phyloP scores from a whole-genome alignment of 2,888 invertebrate genomes.

The Eilema sororculum region DNA sequence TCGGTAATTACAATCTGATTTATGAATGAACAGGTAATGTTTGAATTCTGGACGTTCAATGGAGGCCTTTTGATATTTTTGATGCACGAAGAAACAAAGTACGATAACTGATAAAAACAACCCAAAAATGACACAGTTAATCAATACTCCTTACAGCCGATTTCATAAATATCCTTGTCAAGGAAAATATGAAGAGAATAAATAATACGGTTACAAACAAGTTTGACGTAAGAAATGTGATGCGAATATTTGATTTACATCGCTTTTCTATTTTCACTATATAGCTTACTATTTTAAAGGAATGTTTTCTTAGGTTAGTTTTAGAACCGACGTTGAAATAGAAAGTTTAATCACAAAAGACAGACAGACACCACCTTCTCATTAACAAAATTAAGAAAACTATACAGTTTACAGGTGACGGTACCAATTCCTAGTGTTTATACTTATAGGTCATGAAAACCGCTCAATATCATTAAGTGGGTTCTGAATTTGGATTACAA shows the following conservation, averaged over 20 bases:
- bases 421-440: neutral
- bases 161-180: slow-evolving; percentile 14
- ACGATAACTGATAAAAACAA: neutral
- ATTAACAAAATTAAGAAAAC: no score
- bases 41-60: neutral
- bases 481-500: no score
- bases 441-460: neutral
- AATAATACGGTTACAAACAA: slow-evolving; percentile 14
- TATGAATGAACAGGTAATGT: slow-evolving; percentile 5
- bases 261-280: neutral
- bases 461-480: no score
- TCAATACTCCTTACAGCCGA: slow-evolving; percentile 13
- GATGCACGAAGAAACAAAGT: neutral
- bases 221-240: slow-evolving; percentile 9
- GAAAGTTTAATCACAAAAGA: neutral
- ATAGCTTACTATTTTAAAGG: neutral
- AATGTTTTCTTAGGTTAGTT: neutral
- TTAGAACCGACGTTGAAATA: neutral
- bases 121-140: slow-evolving; percentile 7
- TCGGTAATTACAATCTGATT: slow-evolving; percentile 7
- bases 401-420: no score
- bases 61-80: neutral
- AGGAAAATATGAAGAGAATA: slow-evolving; percentile 12
- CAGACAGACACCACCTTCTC: no score
- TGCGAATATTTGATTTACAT: slow-evolving; percentile 21